Evolutionary conservation across 2,113 vertebrate genomes (phyloP).

Genomic region (Phyllostomus hastatus): DNA sequence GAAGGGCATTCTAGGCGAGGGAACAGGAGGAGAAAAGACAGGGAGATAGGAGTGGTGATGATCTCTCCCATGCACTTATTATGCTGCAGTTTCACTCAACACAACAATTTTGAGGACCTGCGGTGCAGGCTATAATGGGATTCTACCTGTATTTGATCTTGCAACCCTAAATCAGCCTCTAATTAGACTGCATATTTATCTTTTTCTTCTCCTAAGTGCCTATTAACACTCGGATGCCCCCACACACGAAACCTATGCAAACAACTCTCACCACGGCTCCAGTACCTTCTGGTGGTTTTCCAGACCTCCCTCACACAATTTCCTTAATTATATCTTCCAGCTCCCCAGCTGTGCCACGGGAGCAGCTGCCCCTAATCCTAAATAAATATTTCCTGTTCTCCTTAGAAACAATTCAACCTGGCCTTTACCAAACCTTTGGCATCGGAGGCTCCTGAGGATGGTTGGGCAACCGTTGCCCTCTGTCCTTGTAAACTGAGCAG

Average conservation of each 20-base stretch:
- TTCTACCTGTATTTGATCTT: slow-evolving; percentile 61
- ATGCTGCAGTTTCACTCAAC: slow-evolving; percentile 45
- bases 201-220: slow-evolving; percentile 56
- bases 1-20: slow-evolving; percentile 27
- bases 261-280: slow-evolving; percentile 48
- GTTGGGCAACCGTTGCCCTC: background rate
- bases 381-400: slow-evolving; percentile 82
- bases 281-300: slow-evolving; percentile 69
- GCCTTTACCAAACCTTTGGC: slow-evolving; percentile 56
- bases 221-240: slow-evolving; percentile 28
- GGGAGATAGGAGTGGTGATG: background rate
- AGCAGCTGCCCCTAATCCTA: slow-evolving; percentile 81
- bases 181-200: slow-evolving; percentile 60
- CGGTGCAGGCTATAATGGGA: slow-evolving; percentile 50
- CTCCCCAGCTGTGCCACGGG: slow-evolving; percentile 60
- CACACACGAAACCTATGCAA: slow-evolving; percentile 50
- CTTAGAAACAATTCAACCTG: slow-evolving; percentile 70
- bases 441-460: slow-evolving; percentile 15
- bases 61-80: background rate
- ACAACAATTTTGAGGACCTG: slow-evolving; percentile 14
- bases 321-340: slow-evolving; percentile 80
- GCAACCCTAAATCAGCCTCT: slow-evolving; percentile 46
- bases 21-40: background rate
- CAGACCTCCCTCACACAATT: slow-evolving; percentile 71
- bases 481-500: slow-evolving; percentile 13